Base-by-base conservation (phyloP, 2,113 vertebrate genomes). In the Myotis brandtii region DNA sequence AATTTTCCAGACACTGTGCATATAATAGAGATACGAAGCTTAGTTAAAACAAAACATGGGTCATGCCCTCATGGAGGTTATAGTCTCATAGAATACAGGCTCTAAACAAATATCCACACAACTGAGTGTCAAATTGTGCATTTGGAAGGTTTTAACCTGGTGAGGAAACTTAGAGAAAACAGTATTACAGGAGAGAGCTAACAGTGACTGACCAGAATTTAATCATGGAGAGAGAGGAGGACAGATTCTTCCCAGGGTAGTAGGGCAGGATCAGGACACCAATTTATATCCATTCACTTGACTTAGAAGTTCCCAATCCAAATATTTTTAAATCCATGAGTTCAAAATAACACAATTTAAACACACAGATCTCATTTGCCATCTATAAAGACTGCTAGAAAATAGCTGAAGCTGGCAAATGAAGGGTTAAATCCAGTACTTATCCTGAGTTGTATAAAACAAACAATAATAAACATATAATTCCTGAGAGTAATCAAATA, bases 381-480 rank as follows among this genome's bases (percentile, higher is more conserved):
- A 80, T 23, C 21, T 90, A 81, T 43, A 12, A 64, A 50, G 32
- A 88, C 86, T 86, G 30, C 46, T 85, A 79, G 59, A 85, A 87
- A 96, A 66, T 30, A 75, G 48, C 48, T 85, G 4, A 70, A 95
- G 83, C 20, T 82, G 10, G 11, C 27, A 43, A 82, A 59, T 40
- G 59, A 84, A 59, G 16, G 5, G 72, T 93, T 96, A 93, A 93
- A 69, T 56, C 7, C 20, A 72, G 6, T 69, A 76, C 52, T 79
- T 72, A 79, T 66, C 20, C 32, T 40, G 32, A 94, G 54, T 80
- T 93, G 80, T 34, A 72, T 72, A 76, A 66, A 75, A 75, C 9
- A 94, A 93, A 89, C 89, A 96, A 79, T 92, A 95, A 93, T 81
- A 59, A 95, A 89, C 32, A 95, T 82, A 40, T 50, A 77, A 54